Evolutionary conservation across 1,140 invertebrate genomes (phyloP), one percentile per base, ranked within the genome.

Genomic region (Cotesia typhae): DNA sequence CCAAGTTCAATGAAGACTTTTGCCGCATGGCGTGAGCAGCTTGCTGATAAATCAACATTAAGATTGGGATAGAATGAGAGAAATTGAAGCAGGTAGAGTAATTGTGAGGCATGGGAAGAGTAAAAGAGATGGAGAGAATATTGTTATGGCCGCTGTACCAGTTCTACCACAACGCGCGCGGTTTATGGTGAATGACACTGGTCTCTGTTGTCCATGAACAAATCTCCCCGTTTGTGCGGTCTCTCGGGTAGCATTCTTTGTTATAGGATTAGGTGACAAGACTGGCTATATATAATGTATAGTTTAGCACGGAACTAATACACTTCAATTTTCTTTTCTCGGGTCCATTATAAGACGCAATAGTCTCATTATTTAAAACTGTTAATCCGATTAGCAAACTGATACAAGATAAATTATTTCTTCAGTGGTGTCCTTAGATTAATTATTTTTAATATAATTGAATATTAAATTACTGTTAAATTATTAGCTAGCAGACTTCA

Each of bases 31-130:
- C 70, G 64, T 67, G 53, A 72, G 64, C 70, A 72, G 70, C 67
- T 67, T 72, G 64, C 28, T 36, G 55, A 72, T 72, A 72, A 72
- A 72, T 72, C 70, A 72, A 14, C 53, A 72, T 72, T 67, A 72
- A 72, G 70, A 66, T 37, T 55, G 20, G 14, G 17, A 41, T 12
- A 71, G 28, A 64, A 53, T 38, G 28, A 60, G 51, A 53, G 64
- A 38, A 64, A 28, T 28, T 28, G 41, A 47, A 47, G 10, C 41
- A 47, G 41, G 3, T 2, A 47, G 41, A 47, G 38, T 9, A 41
- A 41, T 2, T 9, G 41, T 0, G 41, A 47, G 41, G 3, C 9
- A 69, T 10, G 41, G 10, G 41, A 47, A 41, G 35, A 37, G 12
- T 38, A 47, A 35, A 20, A 35, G 14, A 61, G 14, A 28, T 28